Evolutionary conservation across 1,140 invertebrate genomes (phyloP).

Genomic region (Zaprionus vittiger): DNA sequence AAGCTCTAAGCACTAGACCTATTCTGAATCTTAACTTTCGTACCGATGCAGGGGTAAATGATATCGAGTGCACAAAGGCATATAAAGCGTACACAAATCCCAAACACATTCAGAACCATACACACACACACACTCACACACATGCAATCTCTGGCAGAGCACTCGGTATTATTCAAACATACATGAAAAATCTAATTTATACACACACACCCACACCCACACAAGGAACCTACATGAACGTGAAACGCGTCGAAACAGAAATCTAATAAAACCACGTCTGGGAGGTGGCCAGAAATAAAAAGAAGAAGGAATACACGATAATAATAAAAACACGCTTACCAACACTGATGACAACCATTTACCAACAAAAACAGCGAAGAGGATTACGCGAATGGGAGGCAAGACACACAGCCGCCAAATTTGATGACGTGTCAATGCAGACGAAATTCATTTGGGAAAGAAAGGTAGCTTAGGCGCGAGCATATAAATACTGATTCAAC

Average conservation of each 20-base stretch:
- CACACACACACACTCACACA: conserved; percentile 8
- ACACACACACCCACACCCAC: conserved; percentile 14
- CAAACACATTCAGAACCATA: conserved; percentile 32
- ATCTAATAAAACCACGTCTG: conserved; percentile 68
- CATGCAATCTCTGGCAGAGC: not conserved
- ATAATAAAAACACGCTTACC: conserved; percentile 65
- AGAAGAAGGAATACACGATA: conserved; percentile 43
- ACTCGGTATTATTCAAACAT: conserved; percentile 13
- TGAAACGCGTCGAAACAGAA: conserved; percentile 50
- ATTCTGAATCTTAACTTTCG: conserved; percentile 18
- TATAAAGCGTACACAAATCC: conserved; percentile 51
- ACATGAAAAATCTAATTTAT: conserved; percentile 21
- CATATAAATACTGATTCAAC: not conserved
- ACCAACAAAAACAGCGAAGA: conserved; percentile 45
- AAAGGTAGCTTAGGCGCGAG: not conserved
- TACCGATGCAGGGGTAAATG: conserved; percentile 47
- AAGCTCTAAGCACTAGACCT: not conserved
- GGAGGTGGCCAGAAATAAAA: conserved; percentile 32
- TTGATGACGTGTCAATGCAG: conserved; percentile 4
- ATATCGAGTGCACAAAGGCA: conserved; percentile 42
- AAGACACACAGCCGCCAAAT: not conserved
- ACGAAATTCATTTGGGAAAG: not conserved
- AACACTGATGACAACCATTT: conserved; percentile 68
- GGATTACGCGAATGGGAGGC: not conserved
- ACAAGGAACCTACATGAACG: conserved; percentile 27